Evolutionary conservation across 2,113 vertebrate species (phyloP), one percentile per base, ranked within the genome.

Genomic region (Cisticola juncidis): DNA sequence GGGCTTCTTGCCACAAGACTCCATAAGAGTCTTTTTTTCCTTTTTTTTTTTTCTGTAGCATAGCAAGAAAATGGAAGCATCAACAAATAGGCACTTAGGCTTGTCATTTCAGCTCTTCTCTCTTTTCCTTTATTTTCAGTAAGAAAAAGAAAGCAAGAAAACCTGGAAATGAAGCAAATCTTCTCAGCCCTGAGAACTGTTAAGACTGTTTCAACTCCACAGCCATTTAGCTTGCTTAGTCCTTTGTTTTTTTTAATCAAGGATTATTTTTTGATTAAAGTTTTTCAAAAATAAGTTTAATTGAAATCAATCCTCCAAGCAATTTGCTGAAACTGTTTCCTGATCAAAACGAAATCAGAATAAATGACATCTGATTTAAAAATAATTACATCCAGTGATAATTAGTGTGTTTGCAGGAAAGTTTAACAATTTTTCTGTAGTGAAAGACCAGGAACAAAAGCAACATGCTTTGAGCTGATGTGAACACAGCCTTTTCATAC

Each of bases 171-270:
- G 1, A 90, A 38, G 28, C 35, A 76, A 38, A 9, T 77, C 29
- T 50, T 88, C 54, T 57, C 51, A 81, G 17, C 10, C 18, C 47
- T 45, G 48, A 62, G 35, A 86, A 45, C 14, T 68, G 53, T 60
- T 78, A 33, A 53, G 33, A 23, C 36, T 31, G 6, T 50, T 94
- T 68, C 66, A 86, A 50, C 8, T 57, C 42, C 24, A 13, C 18
- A 60, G 73, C 76, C 54, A 47, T 88, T 93, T 91, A 76, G 64
- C 70, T 80, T 79, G 79, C 53, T 93, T 80, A 95, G 89, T 69
- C 91, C 57, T 56, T 77, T 42, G 54, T 2, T 20, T 14, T 14
- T 76, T 61, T 76, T 25, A 8, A 70, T 40, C 48, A 31, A 77
- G 35, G 47, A 83, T 70, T 70, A 70, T 62, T 77, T 83, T 90